Conservation (phyloP, 2,797 vertebrate genomes). For the Denticeps clupeoides region DNA sequence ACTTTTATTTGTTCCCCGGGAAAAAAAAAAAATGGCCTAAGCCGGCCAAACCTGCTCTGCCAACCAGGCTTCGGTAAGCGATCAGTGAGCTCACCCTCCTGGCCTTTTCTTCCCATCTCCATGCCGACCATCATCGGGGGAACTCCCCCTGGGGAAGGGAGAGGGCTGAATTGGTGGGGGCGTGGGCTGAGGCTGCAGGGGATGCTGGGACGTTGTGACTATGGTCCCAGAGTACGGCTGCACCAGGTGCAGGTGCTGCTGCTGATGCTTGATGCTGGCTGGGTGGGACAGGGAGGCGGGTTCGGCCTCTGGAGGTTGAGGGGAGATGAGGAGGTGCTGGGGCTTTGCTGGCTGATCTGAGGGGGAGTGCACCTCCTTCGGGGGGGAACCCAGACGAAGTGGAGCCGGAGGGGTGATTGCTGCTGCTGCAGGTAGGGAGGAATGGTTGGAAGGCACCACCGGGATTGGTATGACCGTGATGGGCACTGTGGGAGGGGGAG, state of each 20-base stretch:
- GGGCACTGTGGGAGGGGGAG: slow-evolving; percentile 58
- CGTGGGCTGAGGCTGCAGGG: slow-evolving; percentile 59
- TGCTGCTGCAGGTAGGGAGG: slow-evolving; percentile 33
- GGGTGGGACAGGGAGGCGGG: slow-evolving; percentile 40
- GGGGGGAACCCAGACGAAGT: slow-evolving; percentile 36
- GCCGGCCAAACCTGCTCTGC: too few relatives aligned
- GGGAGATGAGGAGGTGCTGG: slow-evolving; percentile 34
- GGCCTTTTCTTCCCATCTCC: slow-evolving; percentile 85
- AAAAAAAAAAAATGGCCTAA: too few relatives aligned
- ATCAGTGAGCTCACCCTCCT: slow-evolving; percentile 93
- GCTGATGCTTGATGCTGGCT: slow-evolving; percentile 59
- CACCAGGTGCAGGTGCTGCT: slow-evolving; percentile 41
- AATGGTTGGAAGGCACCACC: slow-evolving; percentile 56
- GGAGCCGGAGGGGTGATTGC: too few relatives aligned
- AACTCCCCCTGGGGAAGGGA: slow-evolving; percentile 56
- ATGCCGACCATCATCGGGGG: slow-evolving; percentile 68
- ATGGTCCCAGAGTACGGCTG: slow-evolving; percentile 49
- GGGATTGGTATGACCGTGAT: slow-evolving; percentile 79
- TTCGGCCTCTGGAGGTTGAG: slow-evolving; percentile 51
- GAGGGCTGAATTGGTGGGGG: slow-evolving; percentile 54
- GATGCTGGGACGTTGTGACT: slow-evolving; percentile 40
- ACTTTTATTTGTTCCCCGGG: background rate
- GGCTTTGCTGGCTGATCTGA: slow-evolving; percentile 32
- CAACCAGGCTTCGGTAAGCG: too few relatives aligned
- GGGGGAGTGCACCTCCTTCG: slow-evolving; percentile 43